Percentiles rank a stretch among this genome's conserved stretches.
Evolutionary conservation across 2,888 invertebrate genomes (phyloP).

Genomic region (Stegana nigrithorax): DNA sequence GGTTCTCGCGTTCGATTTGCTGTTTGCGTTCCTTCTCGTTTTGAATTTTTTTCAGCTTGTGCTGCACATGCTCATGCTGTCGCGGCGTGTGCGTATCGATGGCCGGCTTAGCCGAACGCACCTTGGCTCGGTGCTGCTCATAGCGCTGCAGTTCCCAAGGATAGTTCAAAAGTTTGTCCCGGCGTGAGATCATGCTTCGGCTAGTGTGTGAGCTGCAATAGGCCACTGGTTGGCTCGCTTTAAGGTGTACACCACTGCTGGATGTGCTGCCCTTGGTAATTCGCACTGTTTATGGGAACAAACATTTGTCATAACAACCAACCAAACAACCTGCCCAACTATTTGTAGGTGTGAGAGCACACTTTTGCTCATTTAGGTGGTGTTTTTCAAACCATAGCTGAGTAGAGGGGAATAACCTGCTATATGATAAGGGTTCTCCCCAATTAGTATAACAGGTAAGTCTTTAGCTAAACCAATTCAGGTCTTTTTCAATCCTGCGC

Average conservation of each 20-base stretch:
- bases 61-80: slow-evolving; percentile 74
- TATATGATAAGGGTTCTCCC: too few species aligned
- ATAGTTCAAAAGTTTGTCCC: slow-evolving; percentile 77
- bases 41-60: slow-evolving; percentile 78
- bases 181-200: slow-evolving; percentile 74
- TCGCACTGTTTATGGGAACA: slow-evolving; percentile 41
- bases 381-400: too few species aligned
- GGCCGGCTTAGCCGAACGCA: slow-evolving; percentile 75
- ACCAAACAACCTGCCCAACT: too few species aligned
- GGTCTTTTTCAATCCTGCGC: too few species aligned
- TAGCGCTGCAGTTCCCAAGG: slow-evolving; percentile 80
- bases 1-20: slow-evolving; percentile 77
- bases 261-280: slow-evolving; percentile 1
- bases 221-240: too few species aligned
- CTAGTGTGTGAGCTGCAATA: neutral
- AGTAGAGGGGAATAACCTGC: too few species aligned
- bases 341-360: too few species aligned
- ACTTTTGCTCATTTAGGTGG: too few species aligned
- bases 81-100: slow-evolving; percentile 77
- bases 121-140: slow-evolving; percentile 78
- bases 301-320: slow-evolving; percentile 32
- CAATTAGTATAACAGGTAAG: too few species aligned
- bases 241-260: too few species aligned
- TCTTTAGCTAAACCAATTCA: too few species aligned
- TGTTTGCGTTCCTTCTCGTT: slow-evolving; percentile 76